Percentiles rank a stretch among this genome's conserved stretches.
These are phyloP conservation scores for Toxotes lorentzi DNA, from an alignment of 2,797 vertebrate species.

Conservation along the genomic window DNA sequence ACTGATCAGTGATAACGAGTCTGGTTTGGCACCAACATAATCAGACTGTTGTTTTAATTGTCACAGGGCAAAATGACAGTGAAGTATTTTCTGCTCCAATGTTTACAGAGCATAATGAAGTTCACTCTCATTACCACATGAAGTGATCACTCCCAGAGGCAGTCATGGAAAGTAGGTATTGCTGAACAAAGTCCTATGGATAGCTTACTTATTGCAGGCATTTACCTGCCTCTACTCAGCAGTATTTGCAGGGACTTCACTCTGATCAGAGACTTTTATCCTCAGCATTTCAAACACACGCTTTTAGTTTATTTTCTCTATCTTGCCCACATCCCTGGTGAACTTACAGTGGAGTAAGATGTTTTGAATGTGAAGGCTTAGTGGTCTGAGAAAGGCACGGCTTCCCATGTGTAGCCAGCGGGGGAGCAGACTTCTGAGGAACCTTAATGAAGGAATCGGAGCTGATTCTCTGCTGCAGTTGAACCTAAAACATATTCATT, in stretches of 20 bases:
- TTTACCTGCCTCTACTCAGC: slow-evolving; percentile 9
- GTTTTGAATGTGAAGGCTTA: slow-evolving; percentile 42
- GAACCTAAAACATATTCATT: slow-evolving; percentile 22
- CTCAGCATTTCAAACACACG: neutral
- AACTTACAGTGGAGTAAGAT: neutral
- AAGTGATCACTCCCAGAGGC: neutral
- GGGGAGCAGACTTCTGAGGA: slow-evolving; percentile 47
- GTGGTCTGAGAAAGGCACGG: slow-evolving; percentile 21
- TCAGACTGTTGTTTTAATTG: slow-evolving; percentile 2
- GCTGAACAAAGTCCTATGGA: slow-evolving; percentile 78
- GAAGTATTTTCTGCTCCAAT: neutral
- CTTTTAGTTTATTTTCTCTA: slow-evolving; percentile 8
- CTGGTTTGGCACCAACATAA: slow-evolving; percentile 8
- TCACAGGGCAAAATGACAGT: neutral
- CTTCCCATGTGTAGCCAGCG: slow-evolving; percentile 48
- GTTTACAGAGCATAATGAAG: slow-evolving; percentile 14
- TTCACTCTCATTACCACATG: neutral
- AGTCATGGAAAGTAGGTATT: neutral
- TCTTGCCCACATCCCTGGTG: neutral
- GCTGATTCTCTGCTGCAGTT: slow-evolving; percentile 39
- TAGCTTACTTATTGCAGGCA: slow-evolving; percentile 72
- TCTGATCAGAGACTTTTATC: slow-evolving; percentile 22
- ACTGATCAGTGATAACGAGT: neutral
- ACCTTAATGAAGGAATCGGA: slow-evolving; percentile 65
- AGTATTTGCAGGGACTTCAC: neutral